phyloP scores from a whole-genome alignment of 2,797 vertebrate species.

The Ctenopoma kingsleyae region DNA sequence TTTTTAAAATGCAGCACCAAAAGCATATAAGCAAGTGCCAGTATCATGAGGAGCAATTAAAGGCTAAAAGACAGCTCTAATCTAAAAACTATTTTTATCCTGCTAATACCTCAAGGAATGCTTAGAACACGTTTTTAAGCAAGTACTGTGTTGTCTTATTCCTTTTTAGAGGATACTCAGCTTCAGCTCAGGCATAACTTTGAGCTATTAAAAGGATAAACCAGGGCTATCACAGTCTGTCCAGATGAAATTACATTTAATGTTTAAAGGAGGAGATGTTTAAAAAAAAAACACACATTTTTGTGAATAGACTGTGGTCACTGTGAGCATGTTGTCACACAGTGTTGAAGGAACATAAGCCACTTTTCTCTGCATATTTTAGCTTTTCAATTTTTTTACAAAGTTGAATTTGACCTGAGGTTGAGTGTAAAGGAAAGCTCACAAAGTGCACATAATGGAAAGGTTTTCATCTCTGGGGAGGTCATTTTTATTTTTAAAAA shows the following conservation, averaged over 20 bases:
- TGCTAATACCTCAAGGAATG: slow-evolving; percentile 57
- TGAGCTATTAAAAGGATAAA: not conserved
- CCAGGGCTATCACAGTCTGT: too few relatives aligned
- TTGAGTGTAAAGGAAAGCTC: not conserved
- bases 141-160: slow-evolving; percentile 3
- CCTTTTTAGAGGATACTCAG: slow-evolving; percentile 49
- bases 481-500: slow-evolving; percentile 22
- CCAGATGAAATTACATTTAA: too few relatives aligned
- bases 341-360: not conserved
- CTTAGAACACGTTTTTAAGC: slow-evolving; percentile 42
- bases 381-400: not conserved
- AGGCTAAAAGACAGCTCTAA: slow-evolving; percentile 16
- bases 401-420: not conserved
- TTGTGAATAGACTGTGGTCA: not conserved
- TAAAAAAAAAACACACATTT: too few relatives aligned
- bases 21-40: not conserved
- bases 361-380: too few relatives aligned
- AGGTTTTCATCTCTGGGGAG: slow-evolving; percentile 9
- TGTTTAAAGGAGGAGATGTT: too few relatives aligned
- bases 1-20: not conserved
- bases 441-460: slow-evolving; percentile 5
- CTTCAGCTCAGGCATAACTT: slow-evolving; percentile 12
- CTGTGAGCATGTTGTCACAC: not conserved
- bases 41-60: slow-evolving; percentile 9
- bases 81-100: slow-evolving; percentile 41